Base-by-base conservation (phyloP, 2,113 vertebrate genomes). In the Leptodactylus fuscus region DNA sequence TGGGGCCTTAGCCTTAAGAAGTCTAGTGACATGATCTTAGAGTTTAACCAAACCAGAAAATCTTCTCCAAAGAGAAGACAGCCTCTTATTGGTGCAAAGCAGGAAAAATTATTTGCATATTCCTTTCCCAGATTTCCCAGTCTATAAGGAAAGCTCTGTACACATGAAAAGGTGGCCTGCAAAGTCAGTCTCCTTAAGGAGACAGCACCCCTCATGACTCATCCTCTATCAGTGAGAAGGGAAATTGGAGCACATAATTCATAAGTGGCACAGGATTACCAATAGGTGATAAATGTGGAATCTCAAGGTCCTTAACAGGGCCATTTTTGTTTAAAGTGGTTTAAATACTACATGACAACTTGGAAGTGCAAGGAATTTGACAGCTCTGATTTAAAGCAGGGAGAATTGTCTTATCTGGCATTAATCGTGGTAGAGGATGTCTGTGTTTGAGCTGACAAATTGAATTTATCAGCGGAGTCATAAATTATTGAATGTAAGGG, bases 391-490 rank as follows among this genome's bases (percentile, higher is more conserved):
- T 82, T 82, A 71, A 82, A n/a, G 46, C 81, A 70, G 29, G 81
- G 29, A 70, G 12, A 81, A 70, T 32, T 34, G 58, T 69, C 27
- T 81, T 48, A 77, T 76, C 73, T 67, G 32, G 29, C 44, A 69
- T 69, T 78, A 67, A 85, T 85, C 83, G 69, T 29, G 67, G 29
- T 41, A 77, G 74, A 77, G 44, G 83, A 77, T 78, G 83, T 77
- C 60, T 85, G 5, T 5, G 65, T 86, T 81, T 71, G 27, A 82
- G 55, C 11, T 87, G 62, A 74, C 81, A 82, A 78, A 53, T 32
- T 4, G 27, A 4, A 51, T 87, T 88, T 70, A 87, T 60, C 77
- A 11, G 69, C 49, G 67, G 2, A 16, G 82, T 46, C 38, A 22
- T 82, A 65, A 41, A 87, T 87, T 36, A 86, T 55, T 0, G 4